Percentiles rank a stretch among this genome's conserved stretches.
These are phyloP conservation scores for Lycaena phlaeas DNA, from an alignment of 2,888 invertebrate genomes.

Conservation along the genomic window DNA sequence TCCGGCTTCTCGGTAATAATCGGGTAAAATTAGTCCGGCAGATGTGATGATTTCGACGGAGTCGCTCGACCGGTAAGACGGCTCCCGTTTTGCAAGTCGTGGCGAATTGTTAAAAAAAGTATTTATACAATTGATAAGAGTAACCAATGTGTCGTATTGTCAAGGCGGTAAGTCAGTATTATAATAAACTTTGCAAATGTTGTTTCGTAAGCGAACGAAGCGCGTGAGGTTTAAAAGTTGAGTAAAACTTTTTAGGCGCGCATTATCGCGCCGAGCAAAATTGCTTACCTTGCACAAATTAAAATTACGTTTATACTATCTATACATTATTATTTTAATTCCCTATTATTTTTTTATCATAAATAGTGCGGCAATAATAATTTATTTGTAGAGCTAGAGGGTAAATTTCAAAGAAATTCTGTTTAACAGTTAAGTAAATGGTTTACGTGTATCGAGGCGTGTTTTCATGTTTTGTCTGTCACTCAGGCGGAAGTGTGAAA, in stretches of 20 bases:
- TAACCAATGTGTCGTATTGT: slow-evolving; percentile 17
- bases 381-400: too few relatives aligned
- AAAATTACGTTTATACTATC: too few relatives aligned
- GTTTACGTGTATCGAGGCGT: too few relatives aligned
- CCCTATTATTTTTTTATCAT: too few relatives aligned
- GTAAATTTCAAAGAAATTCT: too few relatives aligned
- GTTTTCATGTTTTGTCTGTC: background rate
- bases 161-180: slow-evolving; percentile 18
- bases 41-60: slow-evolving; percentile 31
- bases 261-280: too few relatives aligned
- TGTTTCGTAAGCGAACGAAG: too few relatives aligned
- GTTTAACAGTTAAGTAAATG: too few relatives aligned
- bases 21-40: slow-evolving; percentile 33
- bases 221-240: background rate
- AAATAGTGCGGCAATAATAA: too few relatives aligned
- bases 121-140: slow-evolving; percentile 19
- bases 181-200: slow-evolving; percentile 8
- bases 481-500: slow-evolving; percentile 14
- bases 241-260: background rate
- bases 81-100: slow-evolving; percentile 33
- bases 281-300: too few relatives aligned
- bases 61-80: slow-evolving; percentile 34
- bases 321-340: too few relatives aligned
- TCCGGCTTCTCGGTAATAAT: slow-evolving; percentile 21
- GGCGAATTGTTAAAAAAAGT: slow-evolving; percentile 20